phyloP scores from a whole-genome alignment of 2,888 invertebrate species.

The Aleiodes alternator region DNA sequence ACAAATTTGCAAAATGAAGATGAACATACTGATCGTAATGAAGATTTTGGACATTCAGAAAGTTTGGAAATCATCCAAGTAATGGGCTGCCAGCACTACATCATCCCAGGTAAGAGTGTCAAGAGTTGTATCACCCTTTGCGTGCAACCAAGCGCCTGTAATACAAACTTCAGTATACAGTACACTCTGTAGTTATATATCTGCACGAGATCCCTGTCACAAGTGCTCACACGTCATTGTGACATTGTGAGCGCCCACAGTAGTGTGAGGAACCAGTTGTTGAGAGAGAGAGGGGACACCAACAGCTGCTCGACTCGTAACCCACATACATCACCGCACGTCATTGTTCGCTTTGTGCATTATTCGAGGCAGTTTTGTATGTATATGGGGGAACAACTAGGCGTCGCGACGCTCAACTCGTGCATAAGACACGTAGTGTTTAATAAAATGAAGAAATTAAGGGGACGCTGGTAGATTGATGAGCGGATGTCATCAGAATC shows the following conservation, averaged over 20 bases:
- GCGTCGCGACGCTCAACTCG: conserved; percentile 28
- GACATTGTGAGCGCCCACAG: conserved; percentile 70
- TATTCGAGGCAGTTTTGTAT: conserved; percentile 68
- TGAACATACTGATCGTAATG: too few species aligned
- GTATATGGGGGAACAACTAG: conserved; percentile 16
- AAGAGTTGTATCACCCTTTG: conserved; percentile 67
- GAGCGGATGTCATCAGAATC: not conserved
- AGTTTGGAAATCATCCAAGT: too few species aligned
- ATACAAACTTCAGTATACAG: conserved; percentile 68
- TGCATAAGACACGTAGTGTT: conserved; percentile 5
- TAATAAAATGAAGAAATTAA: conserved; percentile 15
- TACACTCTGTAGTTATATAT: conserved; percentile 60
- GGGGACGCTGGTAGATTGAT: not conserved
- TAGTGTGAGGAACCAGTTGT: conserved; percentile 70
- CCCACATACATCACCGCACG: conserved; percentile 74
- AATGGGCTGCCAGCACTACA: too few species aligned
- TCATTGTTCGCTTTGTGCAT: conserved; percentile 71
- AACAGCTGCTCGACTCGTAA: conserved; percentile 74
- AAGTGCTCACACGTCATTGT: conserved; percentile 73
- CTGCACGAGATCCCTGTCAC: conserved; percentile 69
- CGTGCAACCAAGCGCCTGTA: conserved; percentile 70
- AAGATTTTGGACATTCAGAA: too few species aligned
- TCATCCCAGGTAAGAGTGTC: conserved; percentile 58
- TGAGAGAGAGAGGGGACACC: conserved; percentile 57
- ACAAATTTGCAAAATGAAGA: too few species aligned